These are phyloP conservation scores for Agrenia bidenticulata DNA, from an alignment of 2,888 invertebrate genomes.

Conservation along the genomic window DNA sequence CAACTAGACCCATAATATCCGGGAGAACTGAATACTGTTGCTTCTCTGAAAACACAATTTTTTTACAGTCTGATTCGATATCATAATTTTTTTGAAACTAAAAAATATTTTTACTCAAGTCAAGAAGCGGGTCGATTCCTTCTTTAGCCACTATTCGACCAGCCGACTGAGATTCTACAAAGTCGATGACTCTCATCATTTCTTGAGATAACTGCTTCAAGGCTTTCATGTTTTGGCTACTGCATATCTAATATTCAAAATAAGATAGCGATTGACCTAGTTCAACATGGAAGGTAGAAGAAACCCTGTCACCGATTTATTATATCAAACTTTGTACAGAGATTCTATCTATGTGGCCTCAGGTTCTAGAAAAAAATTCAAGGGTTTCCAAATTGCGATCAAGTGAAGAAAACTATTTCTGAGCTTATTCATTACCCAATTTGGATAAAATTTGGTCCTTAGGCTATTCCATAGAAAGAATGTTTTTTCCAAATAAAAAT, in stretches of 20 bases:
- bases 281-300: neutral
- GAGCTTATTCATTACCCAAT: no score
- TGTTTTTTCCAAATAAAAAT: no score
- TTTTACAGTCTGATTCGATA: neutral
- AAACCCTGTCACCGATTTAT: neutral
- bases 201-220: constrained; percentile 66
- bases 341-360: no score
- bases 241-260: constrained; percentile 23
- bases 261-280: neutral
- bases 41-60: constrained; percentile 29
- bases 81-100: constrained; percentile 14
- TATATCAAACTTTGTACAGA: neutral
- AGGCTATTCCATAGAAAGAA: no score
- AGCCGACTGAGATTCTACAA: constrained; percentile 64
- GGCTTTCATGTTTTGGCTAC: constrained; percentile 18
- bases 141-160: constrained; percentile 72
- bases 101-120: constrained; percentile 63
- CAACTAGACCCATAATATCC: constrained; percentile 42
- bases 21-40: constrained; percentile 40
- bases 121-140: constrained; percentile 73
- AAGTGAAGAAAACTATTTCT: no score
- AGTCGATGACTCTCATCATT: constrained; percentile 72
- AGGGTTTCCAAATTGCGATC: no score
- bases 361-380: no score
- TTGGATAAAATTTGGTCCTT: no score